A percentile compares a stretch with the other conserved stretches of the same genome.
Evolutionary conservation across 2,888 invertebrate genomes (phyloP).

Genomic region (Drosophila phalerata): DNA sequence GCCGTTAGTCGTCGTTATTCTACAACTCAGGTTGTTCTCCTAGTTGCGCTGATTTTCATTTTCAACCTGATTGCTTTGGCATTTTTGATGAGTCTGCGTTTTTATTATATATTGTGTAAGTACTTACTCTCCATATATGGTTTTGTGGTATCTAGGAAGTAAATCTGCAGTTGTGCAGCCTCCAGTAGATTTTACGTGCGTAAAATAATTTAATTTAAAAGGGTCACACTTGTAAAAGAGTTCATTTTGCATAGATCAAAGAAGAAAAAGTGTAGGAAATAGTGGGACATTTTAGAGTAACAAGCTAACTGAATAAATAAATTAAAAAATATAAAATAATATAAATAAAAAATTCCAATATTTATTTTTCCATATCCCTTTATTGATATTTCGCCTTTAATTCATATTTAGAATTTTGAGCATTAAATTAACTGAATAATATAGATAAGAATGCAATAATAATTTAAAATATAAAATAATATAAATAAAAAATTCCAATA

Average conservation of each 20-base stretch:
- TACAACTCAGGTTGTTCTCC: slow-evolving; percentile 14
- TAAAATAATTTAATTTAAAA: not conserved
- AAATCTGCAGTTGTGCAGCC: not conserved
- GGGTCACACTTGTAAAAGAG: not conserved
- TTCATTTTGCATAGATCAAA: too few species aligned
- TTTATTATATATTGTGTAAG: slow-evolving; percentile 13
- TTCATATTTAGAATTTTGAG: too few species aligned
- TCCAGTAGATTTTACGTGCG: not conserved
- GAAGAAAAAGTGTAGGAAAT: too few species aligned
- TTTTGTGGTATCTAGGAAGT: not conserved
- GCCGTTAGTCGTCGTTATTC: slow-evolving; percentile 2
- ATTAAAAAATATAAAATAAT: too few species aligned
- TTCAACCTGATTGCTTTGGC: slow-evolving; percentile 75
- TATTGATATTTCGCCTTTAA: too few species aligned
- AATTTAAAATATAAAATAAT: not conserved
- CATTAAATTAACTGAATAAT: not conserved
- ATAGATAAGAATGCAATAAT: not conserved
- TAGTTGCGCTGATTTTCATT: slow-evolving; percentile 76
- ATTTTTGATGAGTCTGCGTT: slow-evolving; percentile 70
- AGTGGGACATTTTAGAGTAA: too few species aligned
- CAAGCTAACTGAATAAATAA: too few species aligned
- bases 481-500: too few species aligned
- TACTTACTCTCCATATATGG: not conserved
- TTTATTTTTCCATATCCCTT: too few species aligned
- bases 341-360: too few species aligned